Conservation (phyloP, 1,140 invertebrate genomes). For the Rhagoletis zephyria region DNA sequence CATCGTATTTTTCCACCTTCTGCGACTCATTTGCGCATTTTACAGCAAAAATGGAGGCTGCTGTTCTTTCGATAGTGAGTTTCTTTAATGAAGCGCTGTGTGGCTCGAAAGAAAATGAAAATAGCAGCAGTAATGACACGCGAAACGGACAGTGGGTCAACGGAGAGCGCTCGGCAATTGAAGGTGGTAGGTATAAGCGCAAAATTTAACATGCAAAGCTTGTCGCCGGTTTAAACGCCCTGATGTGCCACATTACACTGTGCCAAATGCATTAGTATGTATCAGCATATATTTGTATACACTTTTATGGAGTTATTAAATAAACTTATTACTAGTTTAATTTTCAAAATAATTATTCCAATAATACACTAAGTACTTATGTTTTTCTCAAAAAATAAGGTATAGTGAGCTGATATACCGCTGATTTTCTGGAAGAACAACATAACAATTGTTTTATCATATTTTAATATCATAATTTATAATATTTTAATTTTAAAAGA, state of each 20-base stretch:
- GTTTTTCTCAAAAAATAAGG: too few species aligned
- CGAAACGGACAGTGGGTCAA: conserved; percentile 28
- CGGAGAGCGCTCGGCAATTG: neutral
- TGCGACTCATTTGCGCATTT: neutral
- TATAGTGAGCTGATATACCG: too few species aligned
- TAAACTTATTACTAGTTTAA: too few species aligned
- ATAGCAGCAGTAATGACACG: neutral
- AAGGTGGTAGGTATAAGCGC: neutral
- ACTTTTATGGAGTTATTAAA: too few species aligned
- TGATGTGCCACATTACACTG: conserved; percentile 32
- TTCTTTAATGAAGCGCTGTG: conserved; percentile 1
- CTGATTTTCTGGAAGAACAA: too few species aligned
- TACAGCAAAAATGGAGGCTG: neutral
- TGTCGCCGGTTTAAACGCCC: conserved; percentile 53
- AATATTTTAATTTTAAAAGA: too few species aligned
- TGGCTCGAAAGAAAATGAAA: neutral
- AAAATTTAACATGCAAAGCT: conserved; percentile 53
- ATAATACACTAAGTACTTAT: too few species aligned
- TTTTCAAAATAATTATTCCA: too few species aligned
- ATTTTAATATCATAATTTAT: too few species aligned
- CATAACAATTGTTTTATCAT: too few species aligned
- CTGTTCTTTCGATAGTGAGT: neutral
- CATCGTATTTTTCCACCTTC: neutral
- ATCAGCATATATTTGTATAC: too few species aligned
- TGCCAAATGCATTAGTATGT: neutral